Base-by-base conservation (phyloP, 2,888 invertebrate genomes). In the Frankliniella intonsa region DNA sequence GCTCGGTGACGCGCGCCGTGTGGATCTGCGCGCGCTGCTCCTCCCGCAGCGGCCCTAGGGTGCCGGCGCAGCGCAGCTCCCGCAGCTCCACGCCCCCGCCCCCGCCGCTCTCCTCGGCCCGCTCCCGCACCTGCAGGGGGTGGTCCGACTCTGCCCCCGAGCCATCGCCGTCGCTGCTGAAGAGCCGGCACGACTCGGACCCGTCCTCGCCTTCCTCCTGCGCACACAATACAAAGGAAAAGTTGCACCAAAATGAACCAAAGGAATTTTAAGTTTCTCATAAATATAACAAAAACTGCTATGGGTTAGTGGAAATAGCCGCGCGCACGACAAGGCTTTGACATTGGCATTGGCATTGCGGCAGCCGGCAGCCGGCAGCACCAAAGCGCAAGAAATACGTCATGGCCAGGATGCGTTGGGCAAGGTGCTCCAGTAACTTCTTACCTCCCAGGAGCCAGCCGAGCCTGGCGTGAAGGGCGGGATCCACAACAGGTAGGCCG, bases 401-500 rank as follows among this genome's bases (percentile, higher is more conserved):
- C 38, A 3, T 38, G 38, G 38, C 38, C 38, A 5, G 38, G 38
- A 38, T 5, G 5, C 38, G 38, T 38, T 38, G 38, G 38, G 5
- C 38, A 5, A 38, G 14, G 51, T 25, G 81, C 83, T 81, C 69
- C 38, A 85, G 76, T 81, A 82, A 81, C 82, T 87, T 87, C 80
- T 88, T 88, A 22, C 80, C 80, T 83, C 81, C 84, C 85, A 83
- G 79, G 82, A 83, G 19, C 85, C 85, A 2, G 86, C 86, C 25
- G 82, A 83, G 27, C 85, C 85, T 3, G 86, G 86, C 25, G 86
- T 85, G 80, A 86, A 86, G 0, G 95, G 95, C 10, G 96, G 95
- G 84, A 95, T 95, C 95, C 95, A 96, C 0, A 95, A 93, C 80
- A 95, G 89, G 87, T 95, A 95, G 0, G 95, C 95, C 0, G 95